phyloP scores from a whole-genome alignment of 1,140 invertebrate genomes.

The Dendroctonus valens region DNA sequence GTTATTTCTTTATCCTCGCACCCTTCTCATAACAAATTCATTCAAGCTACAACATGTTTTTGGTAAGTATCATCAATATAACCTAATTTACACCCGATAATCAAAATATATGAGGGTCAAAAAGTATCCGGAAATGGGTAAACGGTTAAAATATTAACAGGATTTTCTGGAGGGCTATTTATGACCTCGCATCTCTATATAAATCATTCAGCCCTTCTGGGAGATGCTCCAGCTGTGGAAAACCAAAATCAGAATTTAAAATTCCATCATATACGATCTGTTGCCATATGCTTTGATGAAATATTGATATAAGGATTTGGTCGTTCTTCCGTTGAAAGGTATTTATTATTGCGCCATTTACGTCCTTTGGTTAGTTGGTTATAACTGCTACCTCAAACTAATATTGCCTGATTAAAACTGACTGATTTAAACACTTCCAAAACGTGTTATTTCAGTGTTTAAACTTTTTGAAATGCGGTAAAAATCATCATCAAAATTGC shows the following conservation, averaged over 20 bases:
- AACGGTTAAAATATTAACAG: conserved; percentile 24
- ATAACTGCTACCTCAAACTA: no score
- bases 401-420: no score
- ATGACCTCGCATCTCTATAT: conserved; percentile 5
- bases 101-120: conserved; percentile 14
- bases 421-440: no score
- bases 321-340: no score
- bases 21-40: no score
- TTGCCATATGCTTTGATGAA: conserved; percentile 1
- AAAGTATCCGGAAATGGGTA: conserved; percentile 8
- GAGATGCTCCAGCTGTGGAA: conserved; percentile 12
- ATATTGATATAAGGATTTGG: conserved; percentile 7
- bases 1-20: no score
- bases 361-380: no score
- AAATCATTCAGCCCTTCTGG: conserved; percentile 19
- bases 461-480: no score
- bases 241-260: conserved; percentile 29
- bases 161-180: conserved; percentile 13
- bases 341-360: no score
- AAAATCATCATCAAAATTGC: no score
- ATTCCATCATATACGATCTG: conserved; percentile 14
- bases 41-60: conserved; percentile 4
- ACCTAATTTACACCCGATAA: conserved; percentile 21
- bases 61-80: conserved; percentile 3
- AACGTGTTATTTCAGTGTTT: no score